These are phyloP conservation scores for Paragorgia papillata DNA, from an alignment of 92 coral and sea anemone species.

Conservation along the genomic window DNA sequence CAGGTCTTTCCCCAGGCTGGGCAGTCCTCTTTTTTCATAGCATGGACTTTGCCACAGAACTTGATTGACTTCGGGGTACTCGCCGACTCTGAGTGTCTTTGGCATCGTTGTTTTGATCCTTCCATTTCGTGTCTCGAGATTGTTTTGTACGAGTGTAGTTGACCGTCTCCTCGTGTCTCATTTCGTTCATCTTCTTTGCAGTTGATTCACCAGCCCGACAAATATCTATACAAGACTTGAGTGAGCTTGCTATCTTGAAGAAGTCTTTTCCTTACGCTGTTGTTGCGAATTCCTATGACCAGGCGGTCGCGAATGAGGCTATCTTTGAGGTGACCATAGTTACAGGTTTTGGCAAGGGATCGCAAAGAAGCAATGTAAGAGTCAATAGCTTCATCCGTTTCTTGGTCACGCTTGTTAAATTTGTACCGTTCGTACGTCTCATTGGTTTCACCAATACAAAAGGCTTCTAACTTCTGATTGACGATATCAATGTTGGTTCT, in stretches of 20 bases:
- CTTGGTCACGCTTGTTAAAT: constrained; percentile 51
- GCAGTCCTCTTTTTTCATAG: constrained; percentile 50
- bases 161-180: constrained; percentile 5
- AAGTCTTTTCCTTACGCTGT: constrained; percentile 52
- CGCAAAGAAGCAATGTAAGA: constrained; percentile 47
- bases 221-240: constrained; percentile 57
- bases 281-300: constrained; percentile 57
- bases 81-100: background rate
- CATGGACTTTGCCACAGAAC: constrained; percentile 47
- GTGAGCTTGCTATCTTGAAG: constrained; percentile 63
- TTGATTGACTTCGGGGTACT: constrained; percentile 26
- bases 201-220: constrained; percentile 62
- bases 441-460: constrained; percentile 51
- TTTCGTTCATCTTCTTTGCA: constrained; percentile 47
- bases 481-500: constrained; percentile 47
- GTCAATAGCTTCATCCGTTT: constrained; percentile 56
- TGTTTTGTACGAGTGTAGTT: background rate
- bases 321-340: constrained; percentile 55
- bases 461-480: constrained; percentile 46
- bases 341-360: constrained; percentile 50
- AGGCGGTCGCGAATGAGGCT: constrained; percentile 36
- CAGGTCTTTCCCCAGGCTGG: constrained; percentile 56
- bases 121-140: background rate
- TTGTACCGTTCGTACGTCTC: constrained; percentile 52
- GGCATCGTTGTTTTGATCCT: background rate